These are phyloP conservation scores for Dendrolimus houi DNA, from an alignment of 2,888 invertebrate genomes.

Conservation along the genomic window DNA sequence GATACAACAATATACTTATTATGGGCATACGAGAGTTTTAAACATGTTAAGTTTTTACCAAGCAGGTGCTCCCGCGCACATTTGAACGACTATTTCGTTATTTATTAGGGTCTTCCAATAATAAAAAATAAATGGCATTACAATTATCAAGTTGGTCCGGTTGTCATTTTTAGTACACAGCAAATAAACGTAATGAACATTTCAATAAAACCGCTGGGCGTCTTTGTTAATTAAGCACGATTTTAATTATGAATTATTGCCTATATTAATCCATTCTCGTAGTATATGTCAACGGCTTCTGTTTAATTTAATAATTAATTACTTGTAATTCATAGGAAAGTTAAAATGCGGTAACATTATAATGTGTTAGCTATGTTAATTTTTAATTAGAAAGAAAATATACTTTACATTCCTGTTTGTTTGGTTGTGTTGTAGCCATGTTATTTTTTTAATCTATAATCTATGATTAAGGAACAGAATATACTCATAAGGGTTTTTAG, in stretches of 20 bases:
- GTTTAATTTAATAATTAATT: not conserved
- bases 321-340: not conserved
- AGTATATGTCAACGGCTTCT: slow-evolving; percentile 1
- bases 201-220: slow-evolving; percentile 32
- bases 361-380: no score
- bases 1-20: slow-evolving; percentile 27
- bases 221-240: slow-evolving; percentile 31
- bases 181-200: slow-evolving; percentile 21
- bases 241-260: slow-evolving; percentile 17
- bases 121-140: slow-evolving; percentile 57
- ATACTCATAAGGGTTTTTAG: no score
- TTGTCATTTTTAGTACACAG: slow-evolving; percentile 31
- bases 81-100: slow-evolving; percentile 38
- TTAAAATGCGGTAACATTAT: not conserved
- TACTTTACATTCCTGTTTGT: no score
- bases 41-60: slow-evolving; percentile 32
- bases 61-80: slow-evolving; percentile 55
- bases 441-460: no score
- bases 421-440: no score
- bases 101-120: slow-evolving; percentile 38
- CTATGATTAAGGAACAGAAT: no score
- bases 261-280: slow-evolving; percentile 4
- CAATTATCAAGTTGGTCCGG: slow-evolving; percentile 43
- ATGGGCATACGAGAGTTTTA: slow-evolving; percentile 27
- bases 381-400: no score